Percentiles rank a stretch among this genome's conserved stretches.
Evolutionary conservation across 2,888 invertebrate genomes (phyloP).

Genomic region (Trichopoda pennipes): DNA sequence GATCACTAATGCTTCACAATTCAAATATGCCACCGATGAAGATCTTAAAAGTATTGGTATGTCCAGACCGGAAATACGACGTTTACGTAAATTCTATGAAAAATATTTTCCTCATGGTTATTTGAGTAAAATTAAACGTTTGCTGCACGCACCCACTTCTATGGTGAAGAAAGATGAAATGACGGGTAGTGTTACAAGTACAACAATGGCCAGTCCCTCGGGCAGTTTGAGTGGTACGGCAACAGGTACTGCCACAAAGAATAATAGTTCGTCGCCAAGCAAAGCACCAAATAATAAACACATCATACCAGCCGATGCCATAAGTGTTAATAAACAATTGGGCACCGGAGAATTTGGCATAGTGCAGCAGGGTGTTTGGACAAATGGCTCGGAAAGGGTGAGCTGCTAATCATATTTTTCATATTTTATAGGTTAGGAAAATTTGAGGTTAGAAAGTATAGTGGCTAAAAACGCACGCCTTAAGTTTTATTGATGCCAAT

Average conservation of each 20-base stretch:
- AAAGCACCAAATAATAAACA: constrained; percentile 87
- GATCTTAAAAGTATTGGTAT: constrained; percentile 95
- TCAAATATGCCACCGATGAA: constrained; percentile 96
- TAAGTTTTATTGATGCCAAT: no score
- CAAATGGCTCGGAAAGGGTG: constrained; percentile 94
- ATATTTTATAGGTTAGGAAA: no score
- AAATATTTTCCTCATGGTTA: constrained; percentile 97
- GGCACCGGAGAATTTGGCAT: constrained; percentile 99
- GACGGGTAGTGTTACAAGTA: constrained; percentile 52
- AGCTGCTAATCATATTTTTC: constrained; percentile 71
- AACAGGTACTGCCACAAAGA: constrained; percentile 54
- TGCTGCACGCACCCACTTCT: constrained; percentile 83
- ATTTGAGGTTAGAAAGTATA: no score
- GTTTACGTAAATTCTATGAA: constrained; percentile 95
- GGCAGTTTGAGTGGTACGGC: constrained; percentile 53
- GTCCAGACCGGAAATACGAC: constrained; percentile 96
- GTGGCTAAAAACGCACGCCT: no score
- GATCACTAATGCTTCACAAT: constrained; percentile 91
- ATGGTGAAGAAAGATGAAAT: constrained; percentile 77
- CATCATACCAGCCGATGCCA: constrained; percentile 93
- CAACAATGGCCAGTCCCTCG: constrained; percentile 56
- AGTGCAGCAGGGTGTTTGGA: constrained; percentile 99
- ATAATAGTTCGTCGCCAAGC: constrained; percentile 81
- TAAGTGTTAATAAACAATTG: constrained; percentile 95
- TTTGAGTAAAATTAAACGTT: constrained; percentile 93